A percentile compares a stretch with the other conserved stretches of the same genome.
Evolutionary conservation across 30 jellyfish, hydroid and myxozoan species (phyloP).

Genomic region (Catostylus mosaicus): DNA sequence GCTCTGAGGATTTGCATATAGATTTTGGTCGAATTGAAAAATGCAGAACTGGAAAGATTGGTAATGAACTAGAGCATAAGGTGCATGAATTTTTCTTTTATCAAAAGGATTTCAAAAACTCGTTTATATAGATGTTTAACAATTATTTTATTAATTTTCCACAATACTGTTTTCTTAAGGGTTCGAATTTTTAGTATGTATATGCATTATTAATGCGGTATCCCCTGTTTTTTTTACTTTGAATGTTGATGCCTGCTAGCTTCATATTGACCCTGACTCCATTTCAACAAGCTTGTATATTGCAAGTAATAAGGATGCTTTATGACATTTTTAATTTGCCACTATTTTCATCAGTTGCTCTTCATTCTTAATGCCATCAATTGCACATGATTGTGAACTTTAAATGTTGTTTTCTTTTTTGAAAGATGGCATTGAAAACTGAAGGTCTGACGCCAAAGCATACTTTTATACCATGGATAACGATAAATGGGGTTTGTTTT

Average conservation of each 20-base stretch:
- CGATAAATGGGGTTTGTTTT: conserved; percentile 81
- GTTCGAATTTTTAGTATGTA: neutral
- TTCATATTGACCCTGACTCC: too few relatives aligned
- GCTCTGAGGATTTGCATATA: conserved; percentile 24
- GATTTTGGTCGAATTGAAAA: conserved; percentile 32
- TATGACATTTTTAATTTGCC: too few relatives aligned
- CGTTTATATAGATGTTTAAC: too few relatives aligned
- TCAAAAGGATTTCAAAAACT: too few relatives aligned
- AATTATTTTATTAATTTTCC: too few relatives aligned
- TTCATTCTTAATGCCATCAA: neutral
- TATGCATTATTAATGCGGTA: too few relatives aligned
- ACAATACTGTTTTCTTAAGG: neutral
- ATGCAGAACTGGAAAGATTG: conserved; percentile 48
- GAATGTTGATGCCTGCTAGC: too few relatives aligned
- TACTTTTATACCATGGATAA: conserved; percentile 91
- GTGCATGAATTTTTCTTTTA: conserved; percentile 25
- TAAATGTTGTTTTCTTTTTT: neutral
- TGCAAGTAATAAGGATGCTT: too few relatives aligned
- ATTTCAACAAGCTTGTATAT: too few relatives aligned
- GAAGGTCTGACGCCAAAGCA: conserved; percentile 81
- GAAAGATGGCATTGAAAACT: conserved; percentile 83
- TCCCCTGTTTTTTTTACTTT: too few relatives aligned
- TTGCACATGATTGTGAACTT: neutral
- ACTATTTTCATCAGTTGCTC: neutral
- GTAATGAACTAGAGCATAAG: conserved; percentile 68